These are phyloP conservation scores for Cherax quadricarinatus DNA, from an alignment of 1,140 invertebrate genomes.

Conservation along the genomic window DNA sequence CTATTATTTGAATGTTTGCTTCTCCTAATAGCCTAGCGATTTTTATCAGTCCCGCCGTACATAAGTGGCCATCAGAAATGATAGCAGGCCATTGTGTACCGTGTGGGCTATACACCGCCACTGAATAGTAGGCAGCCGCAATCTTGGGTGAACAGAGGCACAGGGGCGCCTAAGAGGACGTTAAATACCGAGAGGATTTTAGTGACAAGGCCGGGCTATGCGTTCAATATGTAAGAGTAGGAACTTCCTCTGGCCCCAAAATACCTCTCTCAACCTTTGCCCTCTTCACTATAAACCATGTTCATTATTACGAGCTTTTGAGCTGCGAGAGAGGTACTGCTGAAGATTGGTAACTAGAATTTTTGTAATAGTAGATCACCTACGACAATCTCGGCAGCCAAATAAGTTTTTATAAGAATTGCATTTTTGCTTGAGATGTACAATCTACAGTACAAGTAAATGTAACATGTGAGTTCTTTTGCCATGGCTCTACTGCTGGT, in stretches of 20 bases:
- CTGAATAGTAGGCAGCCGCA: background rate
- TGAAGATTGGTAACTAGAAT: background rate
- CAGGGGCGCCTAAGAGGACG: conserved; percentile 3
- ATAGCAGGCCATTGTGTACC: conserved; percentile 19
- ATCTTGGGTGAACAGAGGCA: background rate
- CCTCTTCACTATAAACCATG: background rate
- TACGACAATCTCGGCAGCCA: background rate
- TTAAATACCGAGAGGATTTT: conserved; percentile 31
- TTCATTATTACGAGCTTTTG: background rate
- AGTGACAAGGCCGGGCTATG: conserved; percentile 35
- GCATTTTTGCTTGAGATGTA: no score
- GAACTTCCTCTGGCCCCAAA: background rate
- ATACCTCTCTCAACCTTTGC: background rate
- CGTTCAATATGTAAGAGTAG: conserved; percentile 43
- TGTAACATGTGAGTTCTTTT: no score
- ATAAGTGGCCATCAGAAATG: conserved; percentile 27
- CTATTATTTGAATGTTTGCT: conserved; percentile 61
- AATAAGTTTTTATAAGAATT: background rate
- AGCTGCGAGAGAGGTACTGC: background rate
- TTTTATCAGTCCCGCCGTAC: conserved; percentile 23
- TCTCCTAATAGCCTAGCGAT: conserved; percentile 30
- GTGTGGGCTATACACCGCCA: background rate
- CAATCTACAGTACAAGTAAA: no score
- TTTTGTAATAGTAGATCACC: background rate
- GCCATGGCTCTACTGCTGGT: no score